Evolutionary conservation across 2,888 invertebrate genomes (phyloP), one percentile per base, ranked within the genome.

Genomic region (Epistrophella euchroma): DNA sequence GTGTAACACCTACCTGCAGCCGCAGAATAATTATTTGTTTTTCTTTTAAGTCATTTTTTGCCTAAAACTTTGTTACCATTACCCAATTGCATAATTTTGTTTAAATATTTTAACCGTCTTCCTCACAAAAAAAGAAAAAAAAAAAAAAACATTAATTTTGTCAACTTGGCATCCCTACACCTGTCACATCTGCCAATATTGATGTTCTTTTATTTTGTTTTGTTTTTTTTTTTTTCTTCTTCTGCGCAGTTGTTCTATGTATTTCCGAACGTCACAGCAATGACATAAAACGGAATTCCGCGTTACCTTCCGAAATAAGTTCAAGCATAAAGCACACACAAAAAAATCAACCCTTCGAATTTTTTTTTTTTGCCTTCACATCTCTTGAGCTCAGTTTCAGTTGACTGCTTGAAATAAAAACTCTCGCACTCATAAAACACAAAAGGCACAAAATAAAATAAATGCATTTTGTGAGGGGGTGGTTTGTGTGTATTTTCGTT

Each of bases 201-300:
- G 37, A 58, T 52, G 19, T 52, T 52, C 52, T 37, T 35, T 47
- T 66, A n/a, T 60, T 66, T 25, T 19, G 64, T 70, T 70, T 73
- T 58, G 6, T 60, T 56, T 56, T 6, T 62, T 40, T 40, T 9
- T 0, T 32, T 47, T 19, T 11, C 35, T 76, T 66, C 66, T 73
- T 71, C 55, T 85, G 80, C 76, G 81, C 86, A 86, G 81, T 81
- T 73, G 77, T 68, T 85, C 62, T 72, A 68, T 85, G 55, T 72
- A 68, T 84, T 75, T 79, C 71, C 79, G 72, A 73, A 45, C 55
- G 73, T 76, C 70, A 72, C 76, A 62, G 71, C 64, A 75, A 70
- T 74, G 85, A 86, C 86, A 86, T 45, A 56, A 73, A 81, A 64
- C 86, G 86, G 86, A 86, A 86, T 86, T 81, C 81, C 76, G 86